Evolutionary conservation across 2,888 invertebrate species (phyloP).

Genomic region (Lysandra bellargus): DNA sequence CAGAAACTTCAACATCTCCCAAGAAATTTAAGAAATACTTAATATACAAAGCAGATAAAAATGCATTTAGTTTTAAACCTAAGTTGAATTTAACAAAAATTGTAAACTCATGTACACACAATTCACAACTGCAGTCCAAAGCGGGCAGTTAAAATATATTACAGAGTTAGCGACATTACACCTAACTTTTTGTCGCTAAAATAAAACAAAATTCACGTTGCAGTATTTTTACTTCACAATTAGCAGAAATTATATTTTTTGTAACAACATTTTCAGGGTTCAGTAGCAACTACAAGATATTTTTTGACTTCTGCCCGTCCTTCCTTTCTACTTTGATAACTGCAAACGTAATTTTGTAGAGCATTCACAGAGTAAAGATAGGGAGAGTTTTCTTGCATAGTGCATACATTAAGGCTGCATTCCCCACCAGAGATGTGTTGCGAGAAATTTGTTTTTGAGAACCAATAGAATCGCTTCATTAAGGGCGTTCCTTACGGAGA

Average conservation of each 20-base stretch:
- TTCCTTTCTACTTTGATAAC: too few species aligned
- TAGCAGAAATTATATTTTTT: slow-evolving; percentile 32
- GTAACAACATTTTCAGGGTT: neutral
- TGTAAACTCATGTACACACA: neutral
- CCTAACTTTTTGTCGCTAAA: slow-evolving; percentile 13
- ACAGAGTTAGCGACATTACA: neutral
- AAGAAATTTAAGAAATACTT: neutral
- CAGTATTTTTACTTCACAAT: slow-evolving; percentile 35
- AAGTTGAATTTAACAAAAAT: neutral
- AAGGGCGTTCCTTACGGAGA: too few species aligned
- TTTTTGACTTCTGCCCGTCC: neutral
- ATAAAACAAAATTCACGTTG: slow-evolving; percentile 2
- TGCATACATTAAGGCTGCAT: too few species aligned
- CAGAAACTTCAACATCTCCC: neutral
- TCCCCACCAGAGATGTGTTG: too few species aligned
- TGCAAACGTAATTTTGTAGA: too few species aligned
- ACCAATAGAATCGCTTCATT: too few species aligned
- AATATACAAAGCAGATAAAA: neutral
- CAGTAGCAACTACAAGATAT: neutral
- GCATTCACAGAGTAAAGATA: too few species aligned
- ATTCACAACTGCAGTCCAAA: neutral
- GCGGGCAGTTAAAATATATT: neutral
- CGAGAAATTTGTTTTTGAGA: too few species aligned
- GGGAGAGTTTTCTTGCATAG: too few species aligned
- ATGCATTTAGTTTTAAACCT: neutral